Percentiles rank a stretch among this genome's conserved stretches.
Conservation (phyloP, 2,888 invertebrate genomes). For the Pristionchus japonicus region DNA sequence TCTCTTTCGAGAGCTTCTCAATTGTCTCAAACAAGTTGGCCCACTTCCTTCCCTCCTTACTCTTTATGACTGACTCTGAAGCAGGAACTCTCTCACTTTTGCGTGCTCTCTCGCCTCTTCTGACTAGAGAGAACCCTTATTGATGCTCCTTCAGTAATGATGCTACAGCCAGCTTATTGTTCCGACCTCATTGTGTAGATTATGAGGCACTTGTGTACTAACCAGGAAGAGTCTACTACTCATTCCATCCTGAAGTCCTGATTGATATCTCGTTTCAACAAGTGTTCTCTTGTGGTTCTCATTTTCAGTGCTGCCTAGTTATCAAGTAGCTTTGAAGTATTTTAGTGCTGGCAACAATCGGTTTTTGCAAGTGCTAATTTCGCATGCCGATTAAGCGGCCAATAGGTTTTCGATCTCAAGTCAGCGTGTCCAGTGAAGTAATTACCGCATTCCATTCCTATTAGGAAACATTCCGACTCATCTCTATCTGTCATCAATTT, state of each 20-base stretch:
- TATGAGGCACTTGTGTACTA: not conserved
- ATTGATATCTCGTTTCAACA: not conserved
- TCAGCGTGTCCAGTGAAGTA: too few species aligned
- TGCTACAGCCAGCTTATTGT: not conserved
- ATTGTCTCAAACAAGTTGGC: constrained; percentile 39
- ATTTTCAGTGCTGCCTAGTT: not conserved
- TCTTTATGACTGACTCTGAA: constrained; percentile 18
- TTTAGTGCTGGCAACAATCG: not conserved
- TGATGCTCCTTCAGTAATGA: not conserved
- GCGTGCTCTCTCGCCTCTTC: not conserved
- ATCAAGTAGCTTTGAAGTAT: not conserved
- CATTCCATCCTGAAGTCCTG: too few species aligned
- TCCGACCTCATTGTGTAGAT: not conserved
- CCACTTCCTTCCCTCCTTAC: constrained; percentile 8
- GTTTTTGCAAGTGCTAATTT: not conserved
- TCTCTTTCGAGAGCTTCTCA: constrained; percentile 21
- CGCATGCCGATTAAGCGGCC: not conserved
- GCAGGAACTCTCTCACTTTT: not conserved
- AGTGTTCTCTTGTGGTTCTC: not conserved
- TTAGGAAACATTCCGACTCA: too few species aligned
- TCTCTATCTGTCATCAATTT: too few species aligned
- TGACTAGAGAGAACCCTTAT: not conserved
- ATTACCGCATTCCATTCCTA: too few species aligned
- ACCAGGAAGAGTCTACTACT: not conserved
- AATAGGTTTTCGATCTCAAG: too few species aligned